Conservation (phyloP, 2,888 invertebrate species). For the Erannis defoliaria region DNA sequence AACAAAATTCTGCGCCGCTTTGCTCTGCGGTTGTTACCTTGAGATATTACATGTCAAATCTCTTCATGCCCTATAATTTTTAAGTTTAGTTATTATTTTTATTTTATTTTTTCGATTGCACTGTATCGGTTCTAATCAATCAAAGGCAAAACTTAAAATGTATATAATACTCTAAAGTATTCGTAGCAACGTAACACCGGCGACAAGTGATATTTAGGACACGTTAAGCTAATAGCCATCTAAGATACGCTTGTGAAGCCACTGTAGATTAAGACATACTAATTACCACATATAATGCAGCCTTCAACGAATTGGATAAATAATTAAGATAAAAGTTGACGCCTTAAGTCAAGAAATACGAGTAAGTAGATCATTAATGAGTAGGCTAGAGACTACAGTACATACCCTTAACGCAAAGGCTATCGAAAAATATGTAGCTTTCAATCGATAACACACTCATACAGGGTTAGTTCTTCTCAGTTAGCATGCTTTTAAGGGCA, state of each 20-base stretch:
- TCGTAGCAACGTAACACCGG: conserved; percentile 26
- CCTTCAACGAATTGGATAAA: conserved; percentile 61
- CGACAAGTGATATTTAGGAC: conserved; percentile 53
- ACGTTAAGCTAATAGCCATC: conserved; percentile 43
- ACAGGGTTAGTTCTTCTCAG: no score
- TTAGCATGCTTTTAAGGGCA: no score
- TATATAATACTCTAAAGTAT: neutral
- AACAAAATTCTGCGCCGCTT: no score
- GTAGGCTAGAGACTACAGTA: conserved; percentile 30
- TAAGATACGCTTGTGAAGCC: conserved; percentile 34
- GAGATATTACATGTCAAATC: no score
- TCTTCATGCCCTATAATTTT: no score
- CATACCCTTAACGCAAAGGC: no score
- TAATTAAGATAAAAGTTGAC: conserved; percentile 65
- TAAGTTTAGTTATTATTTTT: no score
- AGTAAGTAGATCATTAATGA: conserved; percentile 51
- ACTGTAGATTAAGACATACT: conserved; percentile 40
- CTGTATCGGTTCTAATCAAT: neutral
- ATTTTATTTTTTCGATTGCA: no score
- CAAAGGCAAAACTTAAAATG: neutral
- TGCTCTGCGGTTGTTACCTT: no score
- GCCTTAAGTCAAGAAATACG: conserved; percentile 59
- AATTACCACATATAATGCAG: conserved; percentile 47
- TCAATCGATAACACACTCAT: no score
- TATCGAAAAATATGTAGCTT: no score